A percentile compares a stretch with the other conserved stretches of the same genome.
Evolutionary conservation across 2,888 invertebrate genomes (phyloP).

Genomic region (Phlogophora meticulosa): DNA sequence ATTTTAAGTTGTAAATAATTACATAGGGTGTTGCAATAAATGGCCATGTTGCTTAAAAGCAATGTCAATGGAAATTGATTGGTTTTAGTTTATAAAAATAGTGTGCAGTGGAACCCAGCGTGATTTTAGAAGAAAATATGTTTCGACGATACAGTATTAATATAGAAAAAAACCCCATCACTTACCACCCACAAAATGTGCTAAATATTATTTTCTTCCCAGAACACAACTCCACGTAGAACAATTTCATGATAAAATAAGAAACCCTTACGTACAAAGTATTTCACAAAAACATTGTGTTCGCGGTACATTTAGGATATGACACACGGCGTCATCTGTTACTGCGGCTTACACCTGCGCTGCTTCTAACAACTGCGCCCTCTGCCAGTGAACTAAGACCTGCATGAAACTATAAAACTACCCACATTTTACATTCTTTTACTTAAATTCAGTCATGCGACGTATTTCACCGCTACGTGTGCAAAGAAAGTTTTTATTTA

Average conservation of each 20-base stretch:
- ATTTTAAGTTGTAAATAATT: no score
- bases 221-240: background rate
- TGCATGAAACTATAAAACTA: conserved; percentile 9
- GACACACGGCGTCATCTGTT: conserved; percentile 34
- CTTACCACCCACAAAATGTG: background rate
- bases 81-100: no score
- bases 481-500: conserved; percentile 11
- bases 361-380: conserved; percentile 6
- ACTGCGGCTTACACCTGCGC: conserved; percentile 31
- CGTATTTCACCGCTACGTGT: background rate
- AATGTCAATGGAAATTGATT: no score
- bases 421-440: background rate
- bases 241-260: background rate
- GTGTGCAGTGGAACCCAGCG: no score
- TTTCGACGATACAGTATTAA: no score
- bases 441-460: conserved; percentile 15
- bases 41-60: no score
- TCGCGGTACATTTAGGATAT: conserved; percentile 40
- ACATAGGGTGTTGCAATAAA: no score
- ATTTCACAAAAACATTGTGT: conserved; percentile 23
- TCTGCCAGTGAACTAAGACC: conserved; percentile 15
- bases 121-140: no score
- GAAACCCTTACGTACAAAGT: conserved; percentile 8
- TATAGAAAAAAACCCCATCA: no score
- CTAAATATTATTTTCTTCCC: background rate